These are phyloP conservation scores for Megaustenia siamemsis DNA, from an alignment of 2,888 invertebrate species.

Conservation along the genomic window DNA sequence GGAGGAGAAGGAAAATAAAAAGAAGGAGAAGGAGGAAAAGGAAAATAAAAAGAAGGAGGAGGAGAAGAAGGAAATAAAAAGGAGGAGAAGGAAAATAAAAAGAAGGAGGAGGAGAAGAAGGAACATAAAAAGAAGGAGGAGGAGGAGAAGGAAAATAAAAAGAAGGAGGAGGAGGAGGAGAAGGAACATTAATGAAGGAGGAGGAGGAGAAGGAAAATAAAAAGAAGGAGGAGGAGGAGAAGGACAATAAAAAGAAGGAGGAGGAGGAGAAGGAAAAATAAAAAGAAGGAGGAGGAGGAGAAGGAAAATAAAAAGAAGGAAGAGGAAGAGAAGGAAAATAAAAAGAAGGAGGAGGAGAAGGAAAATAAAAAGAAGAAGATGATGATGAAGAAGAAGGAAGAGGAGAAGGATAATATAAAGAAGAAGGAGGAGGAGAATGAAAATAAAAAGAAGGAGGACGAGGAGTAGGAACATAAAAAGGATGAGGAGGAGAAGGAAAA, in stretches of 20 bases:
- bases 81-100: too few species aligned
- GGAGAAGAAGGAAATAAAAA: too few species aligned
- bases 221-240: background rate
- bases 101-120: background rate
- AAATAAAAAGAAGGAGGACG: too few species aligned
- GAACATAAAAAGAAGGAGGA: background rate
- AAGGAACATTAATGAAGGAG: too few species aligned
- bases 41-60: background rate
- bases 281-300: background rate
- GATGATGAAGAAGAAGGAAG: background rate
- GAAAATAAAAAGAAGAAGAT: background rate
- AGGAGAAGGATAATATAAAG: background rate
- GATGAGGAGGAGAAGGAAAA: too few species aligned
- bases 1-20: too few species aligned
- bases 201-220: background rate
- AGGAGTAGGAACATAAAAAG: too few species aligned
- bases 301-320: background rate
- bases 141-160: too few species aligned
- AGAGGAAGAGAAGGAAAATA: background rate
- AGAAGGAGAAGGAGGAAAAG: background rate
- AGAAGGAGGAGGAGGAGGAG: too few species aligned
- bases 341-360: background rate
- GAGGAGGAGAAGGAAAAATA: background rate
- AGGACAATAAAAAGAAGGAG: background rate
- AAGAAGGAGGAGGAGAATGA: background rate